Evolutionary conservation across 1,140 invertebrate species (phyloP), one percentile per base, ranked within the genome.

Genomic region (Ceratosolen fusciceps): DNA sequence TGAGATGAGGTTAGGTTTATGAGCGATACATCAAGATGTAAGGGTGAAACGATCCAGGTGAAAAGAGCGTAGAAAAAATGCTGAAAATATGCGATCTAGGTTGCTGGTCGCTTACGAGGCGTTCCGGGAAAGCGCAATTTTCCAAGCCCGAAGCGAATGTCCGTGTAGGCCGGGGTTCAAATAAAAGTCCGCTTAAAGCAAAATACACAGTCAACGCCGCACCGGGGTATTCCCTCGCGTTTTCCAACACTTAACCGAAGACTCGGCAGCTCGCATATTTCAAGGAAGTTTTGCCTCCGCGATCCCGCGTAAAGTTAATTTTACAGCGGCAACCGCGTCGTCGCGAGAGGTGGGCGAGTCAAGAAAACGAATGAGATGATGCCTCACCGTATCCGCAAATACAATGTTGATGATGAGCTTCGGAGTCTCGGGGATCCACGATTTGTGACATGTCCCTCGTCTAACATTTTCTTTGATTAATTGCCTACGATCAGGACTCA

Each of bases 181-280:
- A 62, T 26, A 16, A 14, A 58, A 58, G 56, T 58, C 7, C 5
- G n/a, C n/a, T n/a, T n/a, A n/a, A n/a, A n/a, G n/a, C n/a, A n/a
- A n/a, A n/a, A n/a, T n/a, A n/a, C n/a, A n/a, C n/a, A n/a, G n/a
- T n/a, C n/a, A n/a, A n/a, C n/a, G n/a, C n/a, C 1, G 43, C 34
- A 24, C 24, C 65, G 37, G 43, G 65, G 43, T 39, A 68, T 68
- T 68, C 37, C 2, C 34, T 65, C 43, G n/a, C 29, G 67, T 70
- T 70, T 70, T 70, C 34, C 31, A 70, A 70, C n/a, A 37, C 12
- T 68, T 68, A 21, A 34, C 39, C 37, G 47, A n/a, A 0, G 8
- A 68, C 37, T n/a, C 29, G 37, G 0, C 39, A 39, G 31, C 19
- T 34, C 31, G 5, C 31, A 65, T 19, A 19, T 19, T 26, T 70